A percentile compares a stretch with the other conserved stretches of the same genome.
These are phyloP conservation scores for Leucoraja erinaceus DNA, from an alignment of 2,113 vertebrate genomes.

Conservation along the genomic window DNA sequence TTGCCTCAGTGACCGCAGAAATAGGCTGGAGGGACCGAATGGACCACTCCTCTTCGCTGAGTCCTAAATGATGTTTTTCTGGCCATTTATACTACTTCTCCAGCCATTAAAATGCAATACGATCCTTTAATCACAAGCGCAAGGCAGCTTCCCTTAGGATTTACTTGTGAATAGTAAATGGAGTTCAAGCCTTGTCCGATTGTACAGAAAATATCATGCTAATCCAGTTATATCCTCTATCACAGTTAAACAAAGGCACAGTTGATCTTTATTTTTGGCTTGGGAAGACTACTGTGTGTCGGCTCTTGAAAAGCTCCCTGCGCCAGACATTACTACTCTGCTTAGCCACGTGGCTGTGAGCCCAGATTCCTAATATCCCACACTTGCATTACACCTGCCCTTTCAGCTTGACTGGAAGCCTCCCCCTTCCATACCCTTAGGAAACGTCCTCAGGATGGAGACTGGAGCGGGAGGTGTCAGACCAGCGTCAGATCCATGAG, in stretches of 20 bases:
- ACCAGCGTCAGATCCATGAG: background rate
- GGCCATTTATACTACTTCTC: background rate
- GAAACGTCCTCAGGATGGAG: background rate
- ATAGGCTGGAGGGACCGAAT: background rate
- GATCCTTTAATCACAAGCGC: background rate
- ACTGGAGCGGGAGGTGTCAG: background rate
- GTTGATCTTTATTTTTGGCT: background rate
- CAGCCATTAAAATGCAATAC: background rate
- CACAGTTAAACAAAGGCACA: background rate
- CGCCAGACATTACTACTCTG: background rate
- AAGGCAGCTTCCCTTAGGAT: background rate
- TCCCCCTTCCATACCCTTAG: background rate
- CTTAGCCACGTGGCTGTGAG: background rate
- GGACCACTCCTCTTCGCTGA: background rate
- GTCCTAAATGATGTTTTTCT: background rate
- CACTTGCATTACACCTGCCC: background rate
- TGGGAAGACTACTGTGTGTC: background rate
- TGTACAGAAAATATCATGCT: background rate
- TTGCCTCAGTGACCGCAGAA: background rate
- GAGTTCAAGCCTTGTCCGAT: background rate
- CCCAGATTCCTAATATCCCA: background rate
- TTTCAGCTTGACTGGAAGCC: too few relatives aligned
- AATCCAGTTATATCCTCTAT: background rate
- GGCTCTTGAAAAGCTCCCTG: background rate
- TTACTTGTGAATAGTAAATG: background rate